Base-by-base conservation (phyloP, 1,140 invertebrate species). In the Neodiprion pinetum region DNA sequence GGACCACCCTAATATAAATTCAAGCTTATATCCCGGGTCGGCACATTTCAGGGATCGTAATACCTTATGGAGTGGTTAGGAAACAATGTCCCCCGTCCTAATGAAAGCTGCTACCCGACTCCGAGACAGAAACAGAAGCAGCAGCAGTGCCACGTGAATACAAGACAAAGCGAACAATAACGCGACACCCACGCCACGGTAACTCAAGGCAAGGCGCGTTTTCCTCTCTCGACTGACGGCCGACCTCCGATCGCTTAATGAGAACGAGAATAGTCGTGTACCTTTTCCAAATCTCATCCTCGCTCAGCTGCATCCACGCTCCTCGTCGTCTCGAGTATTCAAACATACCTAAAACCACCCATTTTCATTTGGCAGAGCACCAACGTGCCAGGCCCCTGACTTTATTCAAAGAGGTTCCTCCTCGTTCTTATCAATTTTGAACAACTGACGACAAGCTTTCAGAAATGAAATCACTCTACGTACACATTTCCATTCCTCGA, bases 181-280 rank as follows among this genome's bases (percentile, higher is more conserved):
- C 5, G 28, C 1, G 1, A 40, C 28, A 61, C 17, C 17, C 17
- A 78, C 75, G 74, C 17, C 17, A 21, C 17, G 17, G 17, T 0
- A 21, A 0, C 17, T 21, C 17, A 21, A 21, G 17, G 78, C 53
- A 61, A 8, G 11, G 53, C 53, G 9, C 53, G 53, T 9, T 61
- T 61, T 40, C 28, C 1, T 40, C 77, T 76, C 78, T 79, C 79
- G 82, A 82, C 81, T 83, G 85, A 81, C 82, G 83, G 78, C 86
- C 80, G 83, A 82, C 84, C 84, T 83, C 81, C 84, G 81, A 87
- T 85, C 81, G 81, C 79, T 82, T 85, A 86, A 86, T 86, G 84
- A 85, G 83, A 87, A 83, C 77, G 28, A 40, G 28, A 40, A 9
- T 61, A 14, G 4, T 17, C 53, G 53, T 17, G 53, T 61, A 12